Conservation (phyloP, 2,113 vertebrate species). For the Plecotus auritus region DNA sequence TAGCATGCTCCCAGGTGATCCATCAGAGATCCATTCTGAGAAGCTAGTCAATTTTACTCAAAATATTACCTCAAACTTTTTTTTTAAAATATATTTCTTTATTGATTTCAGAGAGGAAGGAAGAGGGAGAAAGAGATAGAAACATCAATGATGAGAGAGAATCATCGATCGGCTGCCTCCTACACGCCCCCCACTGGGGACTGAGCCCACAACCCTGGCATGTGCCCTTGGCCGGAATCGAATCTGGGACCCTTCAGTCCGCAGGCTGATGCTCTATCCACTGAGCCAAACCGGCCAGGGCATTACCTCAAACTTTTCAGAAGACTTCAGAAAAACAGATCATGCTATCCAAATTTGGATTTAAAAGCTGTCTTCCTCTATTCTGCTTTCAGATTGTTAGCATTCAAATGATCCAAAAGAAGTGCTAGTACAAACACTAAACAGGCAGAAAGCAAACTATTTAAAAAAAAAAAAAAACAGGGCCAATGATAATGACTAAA, state of each 20-base stretch:
- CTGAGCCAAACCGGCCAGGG: no score
- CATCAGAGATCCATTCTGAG: neutral
- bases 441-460: neutral
- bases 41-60: conserved; percentile 10
- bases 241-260: no score
- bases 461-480: no score
- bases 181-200: no score
- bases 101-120: no score
- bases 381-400: neutral
- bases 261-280: no score
- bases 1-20: neutral
- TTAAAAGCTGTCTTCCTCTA: conserved; percentile 18
- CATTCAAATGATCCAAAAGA: conserved; percentile 29
- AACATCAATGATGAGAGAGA: no score
- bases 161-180: no score
- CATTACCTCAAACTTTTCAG: neutral
- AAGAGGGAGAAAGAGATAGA: no score
- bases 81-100: no score
- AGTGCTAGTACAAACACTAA: neutral
- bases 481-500: neutral
- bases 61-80: conserved; percentile 11
- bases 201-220: no score
- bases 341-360: neutral
- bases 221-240: no score
- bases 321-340: conserved; percentile 31